Evolutionary conservation across 2,797 vertebrate genomes (phyloP).

Genomic region (Carduelis carduelis): DNA sequence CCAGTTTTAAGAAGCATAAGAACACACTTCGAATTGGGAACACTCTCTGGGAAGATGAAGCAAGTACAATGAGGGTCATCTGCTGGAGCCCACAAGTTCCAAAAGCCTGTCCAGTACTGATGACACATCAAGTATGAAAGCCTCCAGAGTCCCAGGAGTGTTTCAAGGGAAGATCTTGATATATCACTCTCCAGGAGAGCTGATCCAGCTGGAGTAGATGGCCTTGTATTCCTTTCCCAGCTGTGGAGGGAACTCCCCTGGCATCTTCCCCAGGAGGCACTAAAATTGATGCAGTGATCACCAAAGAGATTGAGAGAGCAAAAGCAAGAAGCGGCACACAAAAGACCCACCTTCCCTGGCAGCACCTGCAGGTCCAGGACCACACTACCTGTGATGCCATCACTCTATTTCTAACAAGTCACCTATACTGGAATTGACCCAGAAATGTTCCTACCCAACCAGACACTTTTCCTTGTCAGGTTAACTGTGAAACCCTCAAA

Average conservation of each 20-base stretch:
- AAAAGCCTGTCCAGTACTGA: neutral
- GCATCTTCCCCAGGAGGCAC: neutral
- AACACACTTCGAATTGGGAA: neutral
- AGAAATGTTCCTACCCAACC: neutral
- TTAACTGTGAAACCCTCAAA: neutral
- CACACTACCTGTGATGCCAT: accelerated
- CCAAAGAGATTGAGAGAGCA: neutral
- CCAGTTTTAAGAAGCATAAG: neutral
- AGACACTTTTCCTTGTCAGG: neutral
- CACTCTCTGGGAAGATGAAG: neutral
- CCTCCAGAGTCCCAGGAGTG: neutral
- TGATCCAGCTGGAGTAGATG: neutral
- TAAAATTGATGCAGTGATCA: neutral
- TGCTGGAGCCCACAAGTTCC: neutral
- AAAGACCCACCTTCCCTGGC: neutral
- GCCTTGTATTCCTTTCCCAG: neutral
- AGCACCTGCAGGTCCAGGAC: neutral
- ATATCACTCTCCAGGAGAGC: neutral
- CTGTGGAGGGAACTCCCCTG: neutral
- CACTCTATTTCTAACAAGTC: neutral
- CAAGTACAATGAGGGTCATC: neutral
- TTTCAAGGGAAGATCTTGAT: neutral
- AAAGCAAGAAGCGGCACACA: neutral
- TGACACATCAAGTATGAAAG: neutral
- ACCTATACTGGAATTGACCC: neutral